phyloP scores from a whole-genome alignment of 2,113 vertebrate species.

The Chaetura pelagica region DNA sequence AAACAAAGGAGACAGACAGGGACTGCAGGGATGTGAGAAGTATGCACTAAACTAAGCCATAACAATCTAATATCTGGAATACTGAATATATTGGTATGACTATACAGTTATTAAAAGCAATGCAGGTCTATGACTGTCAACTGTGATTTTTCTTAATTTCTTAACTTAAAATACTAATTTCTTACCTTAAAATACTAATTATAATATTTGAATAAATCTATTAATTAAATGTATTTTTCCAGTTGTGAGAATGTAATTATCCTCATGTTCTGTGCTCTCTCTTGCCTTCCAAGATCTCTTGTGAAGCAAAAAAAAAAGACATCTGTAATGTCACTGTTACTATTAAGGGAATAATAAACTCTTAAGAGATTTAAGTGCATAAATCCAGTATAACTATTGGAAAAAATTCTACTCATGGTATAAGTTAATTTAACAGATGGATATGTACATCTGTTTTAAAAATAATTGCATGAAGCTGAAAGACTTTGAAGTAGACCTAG shows the following conservation, averaged over 20 bases:
- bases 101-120: not conserved
- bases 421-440: not conserved
- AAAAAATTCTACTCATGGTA: not conserved
- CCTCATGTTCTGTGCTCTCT: not conserved
- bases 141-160: not conserved
- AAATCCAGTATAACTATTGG: not conserved
- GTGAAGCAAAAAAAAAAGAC: not conserved
- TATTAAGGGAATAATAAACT: not conserved
- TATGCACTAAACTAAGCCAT: not conserved
- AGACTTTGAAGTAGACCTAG: not conserved
- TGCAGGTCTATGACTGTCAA: accelerated
- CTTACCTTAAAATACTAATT: not conserved
- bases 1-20: not conserved
- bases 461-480: not conserved
- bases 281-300: not conserved
- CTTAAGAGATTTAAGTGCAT: not conserved
- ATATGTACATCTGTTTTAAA: not conserved
- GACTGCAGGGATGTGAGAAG: not conserved
- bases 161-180: not conserved
- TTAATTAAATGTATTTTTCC: not conserved
- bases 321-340: not conserved
- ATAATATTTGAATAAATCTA: not conserved
- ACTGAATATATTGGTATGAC: not conserved
- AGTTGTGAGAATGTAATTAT: not conserved
- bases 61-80: not conserved